Evolutionary conservation across 2,888 invertebrate genomes (phyloP).

Genomic region (Drosophila neonasuta): DNA sequence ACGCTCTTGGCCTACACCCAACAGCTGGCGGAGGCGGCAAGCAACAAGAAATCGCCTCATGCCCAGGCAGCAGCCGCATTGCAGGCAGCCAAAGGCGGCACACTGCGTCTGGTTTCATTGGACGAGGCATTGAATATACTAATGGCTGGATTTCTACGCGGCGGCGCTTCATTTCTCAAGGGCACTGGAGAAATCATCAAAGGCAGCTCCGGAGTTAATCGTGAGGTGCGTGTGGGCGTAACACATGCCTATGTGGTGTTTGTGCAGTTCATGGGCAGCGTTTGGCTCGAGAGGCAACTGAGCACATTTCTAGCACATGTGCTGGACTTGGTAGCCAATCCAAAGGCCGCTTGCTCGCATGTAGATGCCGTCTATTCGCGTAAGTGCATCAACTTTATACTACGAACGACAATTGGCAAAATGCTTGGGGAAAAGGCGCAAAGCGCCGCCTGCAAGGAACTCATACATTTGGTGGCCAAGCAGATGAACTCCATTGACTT

Average conservation of each 20-base stretch:
- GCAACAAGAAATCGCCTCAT: constrained; percentile 73
- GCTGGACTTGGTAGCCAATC: constrained; percentile 95
- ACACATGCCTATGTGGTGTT: constrained; percentile 98
- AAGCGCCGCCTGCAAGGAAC: constrained; percentile 96
- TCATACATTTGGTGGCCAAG: constrained; percentile 94
- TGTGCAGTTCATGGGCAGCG: constrained; percentile 95
- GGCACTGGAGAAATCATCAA: constrained; percentile 97
- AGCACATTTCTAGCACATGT: constrained; percentile 93
- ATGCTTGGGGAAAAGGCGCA: constrained; percentile 99
- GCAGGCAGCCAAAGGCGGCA: constrained; percentile 72
- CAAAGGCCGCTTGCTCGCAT: constrained; percentile 97
- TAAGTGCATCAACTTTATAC: constrained; percentile 97
- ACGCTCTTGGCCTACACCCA: constrained; percentile 88
- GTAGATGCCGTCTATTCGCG: constrained; percentile 98
- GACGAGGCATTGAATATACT: constrained; percentile 96
- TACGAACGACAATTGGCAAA: constrained; percentile 94
- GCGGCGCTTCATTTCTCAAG: constrained; percentile 96
- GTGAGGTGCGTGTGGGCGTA: constrained; percentile 98
- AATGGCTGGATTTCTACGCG: constrained; percentile 96
- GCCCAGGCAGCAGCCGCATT: constrained; percentile 51
- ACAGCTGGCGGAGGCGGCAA: constrained; percentile 84
- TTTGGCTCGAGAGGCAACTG: constrained; percentile 97
- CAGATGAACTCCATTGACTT: constrained; percentile 98
- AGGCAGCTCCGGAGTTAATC: constrained; percentile 94
- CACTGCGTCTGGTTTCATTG: constrained; percentile 86